These are phyloP conservation scores for Epicauta chinensis DNA, from an alignment of 1,140 invertebrate species.

Conservation along the genomic window DNA sequence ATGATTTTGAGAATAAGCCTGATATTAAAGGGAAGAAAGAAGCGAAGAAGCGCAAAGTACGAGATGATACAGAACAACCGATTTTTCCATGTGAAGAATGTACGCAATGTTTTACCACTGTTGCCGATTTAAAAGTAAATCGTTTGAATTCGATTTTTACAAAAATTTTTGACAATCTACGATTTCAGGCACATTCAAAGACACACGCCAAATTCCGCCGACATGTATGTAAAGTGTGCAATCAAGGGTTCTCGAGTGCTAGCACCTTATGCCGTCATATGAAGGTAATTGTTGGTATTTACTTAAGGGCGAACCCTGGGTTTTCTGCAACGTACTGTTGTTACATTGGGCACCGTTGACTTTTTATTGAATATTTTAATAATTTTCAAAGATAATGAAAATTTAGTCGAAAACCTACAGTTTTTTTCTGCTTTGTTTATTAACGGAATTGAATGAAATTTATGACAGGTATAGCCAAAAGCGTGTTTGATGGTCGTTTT, in stretches of 20 bases:
- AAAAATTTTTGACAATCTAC: background rate
- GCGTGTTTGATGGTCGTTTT: no score
- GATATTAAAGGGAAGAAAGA: slow-evolving; percentile 37
- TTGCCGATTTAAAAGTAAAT: slow-evolving; percentile 25
- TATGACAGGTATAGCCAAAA: no score
- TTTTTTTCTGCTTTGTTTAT: no score
- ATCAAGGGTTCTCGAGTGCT: slow-evolving; percentile 45
- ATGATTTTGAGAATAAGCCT: background rate
- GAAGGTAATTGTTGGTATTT: slow-evolving; percentile 20
- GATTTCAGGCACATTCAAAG: slow-evolving; percentile 19
- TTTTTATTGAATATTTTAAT: no score
- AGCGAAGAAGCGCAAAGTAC: slow-evolving; percentile 27
- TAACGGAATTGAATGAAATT: no score
- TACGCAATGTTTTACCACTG: slow-evolving; percentile 27
- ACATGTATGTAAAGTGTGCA: slow-evolving; percentile 44
- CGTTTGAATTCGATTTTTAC: no score
- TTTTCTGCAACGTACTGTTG: no score
- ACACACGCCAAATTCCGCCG: slow-evolving; percentile 20
- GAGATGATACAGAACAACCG: slow-evolving; percentile 30
- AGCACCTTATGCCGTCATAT: slow-evolving; percentile 44
- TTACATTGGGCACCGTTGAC: no score
- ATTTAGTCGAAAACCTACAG: no score
- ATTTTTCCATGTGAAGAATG: slow-evolving; percentile 30
- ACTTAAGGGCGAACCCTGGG: no score
- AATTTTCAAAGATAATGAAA: no score